Conservation (phyloP, 2,797 vertebrate genomes). For the Trematomus bernacchii region DNA sequence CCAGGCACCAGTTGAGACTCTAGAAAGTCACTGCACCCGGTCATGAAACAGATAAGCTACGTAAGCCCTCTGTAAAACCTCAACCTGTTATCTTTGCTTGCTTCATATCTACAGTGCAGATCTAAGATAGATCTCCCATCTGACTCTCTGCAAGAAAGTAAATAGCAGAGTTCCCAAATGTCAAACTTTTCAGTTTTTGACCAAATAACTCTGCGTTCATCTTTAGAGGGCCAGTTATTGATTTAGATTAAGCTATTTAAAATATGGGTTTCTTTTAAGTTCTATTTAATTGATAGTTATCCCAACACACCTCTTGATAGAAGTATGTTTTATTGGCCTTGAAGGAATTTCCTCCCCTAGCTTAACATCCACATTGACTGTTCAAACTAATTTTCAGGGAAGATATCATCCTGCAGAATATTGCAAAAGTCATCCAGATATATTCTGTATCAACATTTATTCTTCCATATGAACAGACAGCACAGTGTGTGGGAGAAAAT, state of each 20-base stretch:
- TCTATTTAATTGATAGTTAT: background rate
- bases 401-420: slow-evolving; percentile 26
- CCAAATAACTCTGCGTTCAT: background rate
- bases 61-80: background rate
- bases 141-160: background rate
- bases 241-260: slow-evolving; percentile 10
- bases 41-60: background rate
- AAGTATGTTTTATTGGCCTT: slow-evolving; percentile 16
- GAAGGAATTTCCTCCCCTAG: slow-evolving; percentile 4
- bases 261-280: background rate
- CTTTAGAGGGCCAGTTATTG: background rate
- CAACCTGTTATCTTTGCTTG: background rate
- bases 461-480: slow-evolving; percentile 18
- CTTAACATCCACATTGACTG: slow-evolving; percentile 14
- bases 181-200: background rate
- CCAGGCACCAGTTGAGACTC: background rate
- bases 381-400: slow-evolving; percentile 24
- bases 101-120: background rate
- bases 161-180: background rate
- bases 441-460: slow-evolving; percentile 30
- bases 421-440: slow-evolving; percentile 31
- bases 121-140: too few relatives aligned
- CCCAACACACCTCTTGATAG: background rate
- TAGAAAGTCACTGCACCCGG: background rate
- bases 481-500: slow-evolving; percentile 17